phyloP scores from a whole-genome alignment of 2,113 vertebrate species.

The Brevimyrus niger region DNA sequence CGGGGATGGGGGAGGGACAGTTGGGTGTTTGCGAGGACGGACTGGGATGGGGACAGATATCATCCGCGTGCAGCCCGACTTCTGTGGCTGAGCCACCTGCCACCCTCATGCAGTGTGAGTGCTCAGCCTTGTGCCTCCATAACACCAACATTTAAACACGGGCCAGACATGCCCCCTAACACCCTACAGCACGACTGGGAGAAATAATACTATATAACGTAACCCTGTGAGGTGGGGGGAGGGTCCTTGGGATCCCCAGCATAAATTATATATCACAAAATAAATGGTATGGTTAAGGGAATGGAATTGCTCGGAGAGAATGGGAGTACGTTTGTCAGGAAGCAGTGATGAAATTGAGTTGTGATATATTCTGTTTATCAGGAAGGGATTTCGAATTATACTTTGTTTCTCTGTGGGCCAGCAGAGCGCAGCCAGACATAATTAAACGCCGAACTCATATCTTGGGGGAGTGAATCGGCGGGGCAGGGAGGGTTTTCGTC shows the following conservation, averaged over 20 bases:
- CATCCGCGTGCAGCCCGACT: neutral
- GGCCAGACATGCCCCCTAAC: neutral
- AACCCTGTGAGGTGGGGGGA: neutral
- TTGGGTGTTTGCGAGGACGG: neutral
- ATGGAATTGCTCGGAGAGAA: neutral
- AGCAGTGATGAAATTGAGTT: neutral
- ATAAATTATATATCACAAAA: conserved; percentile 1
- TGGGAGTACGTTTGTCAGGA: neutral
- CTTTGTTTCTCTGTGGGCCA: conserved; percentile 18
- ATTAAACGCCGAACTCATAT: conserved; percentile 14
- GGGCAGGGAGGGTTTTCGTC: conserved; percentile 1
- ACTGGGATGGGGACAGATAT: neutral
- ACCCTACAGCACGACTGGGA: neutral
- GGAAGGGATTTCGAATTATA: conserved; percentile 5
- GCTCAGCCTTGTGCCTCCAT: neutral
- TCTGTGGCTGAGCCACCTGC: neutral
- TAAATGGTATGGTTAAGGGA: neutral
- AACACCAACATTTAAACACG: neutral
- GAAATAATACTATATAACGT: neutral
- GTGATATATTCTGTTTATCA: conserved; percentile 14
- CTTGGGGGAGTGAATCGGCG: conserved; percentile 2
- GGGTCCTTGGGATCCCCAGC: neutral
- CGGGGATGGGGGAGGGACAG: neutral
- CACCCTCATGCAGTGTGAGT: neutral
- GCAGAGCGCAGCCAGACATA: conserved; percentile 8